These are phyloP conservation scores for Agelas oroides DNA, from an alignment of 37 sponge, comb jelly and placozoan species.

Conservation along the genomic window DNA sequence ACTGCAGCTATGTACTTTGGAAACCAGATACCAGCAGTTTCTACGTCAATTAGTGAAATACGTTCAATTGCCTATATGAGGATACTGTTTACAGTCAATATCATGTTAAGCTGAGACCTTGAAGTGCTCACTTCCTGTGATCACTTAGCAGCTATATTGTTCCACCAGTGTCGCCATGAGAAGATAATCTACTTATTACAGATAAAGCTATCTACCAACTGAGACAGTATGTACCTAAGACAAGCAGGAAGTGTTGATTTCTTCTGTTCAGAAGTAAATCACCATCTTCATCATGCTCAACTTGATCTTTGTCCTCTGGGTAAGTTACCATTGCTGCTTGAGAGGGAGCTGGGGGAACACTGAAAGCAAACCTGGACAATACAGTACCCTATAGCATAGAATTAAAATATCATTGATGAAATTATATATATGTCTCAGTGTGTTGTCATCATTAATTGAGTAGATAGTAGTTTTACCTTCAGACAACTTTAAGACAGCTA, in stretches of 20 bases:
- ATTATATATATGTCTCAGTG: too few relatives aligned
- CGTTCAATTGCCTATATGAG: neutral
- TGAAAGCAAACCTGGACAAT: slow-evolving; percentile 9
- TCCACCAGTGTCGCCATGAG: too few relatives aligned
- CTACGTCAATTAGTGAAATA: too few relatives aligned
- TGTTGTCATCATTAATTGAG: too few relatives aligned
- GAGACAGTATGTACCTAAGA: neutral
- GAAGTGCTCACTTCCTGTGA: neutral
- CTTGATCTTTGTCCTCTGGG: neutral
- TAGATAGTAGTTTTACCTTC: neutral
- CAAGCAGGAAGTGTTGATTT: neutral
- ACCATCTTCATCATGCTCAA: slow-evolving; percentile 44
- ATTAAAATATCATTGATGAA: neutral
- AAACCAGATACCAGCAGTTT: too few relatives aligned
- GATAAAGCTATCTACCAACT: neutral
- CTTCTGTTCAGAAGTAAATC: slow-evolving; percentile 37
- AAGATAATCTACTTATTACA: neutral
- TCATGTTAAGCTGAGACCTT: neutral
- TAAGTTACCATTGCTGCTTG: neutral
- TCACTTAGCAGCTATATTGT: too few relatives aligned
- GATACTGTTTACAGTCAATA: neutral
- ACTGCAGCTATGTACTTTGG: too few relatives aligned
- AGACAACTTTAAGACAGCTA: too few relatives aligned
- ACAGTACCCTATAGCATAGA: slow-evolving; percentile 1
- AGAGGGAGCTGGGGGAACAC: neutral